Conservation (phyloP, 2,888 invertebrate genomes). For the Leucophenga maculata region DNA sequence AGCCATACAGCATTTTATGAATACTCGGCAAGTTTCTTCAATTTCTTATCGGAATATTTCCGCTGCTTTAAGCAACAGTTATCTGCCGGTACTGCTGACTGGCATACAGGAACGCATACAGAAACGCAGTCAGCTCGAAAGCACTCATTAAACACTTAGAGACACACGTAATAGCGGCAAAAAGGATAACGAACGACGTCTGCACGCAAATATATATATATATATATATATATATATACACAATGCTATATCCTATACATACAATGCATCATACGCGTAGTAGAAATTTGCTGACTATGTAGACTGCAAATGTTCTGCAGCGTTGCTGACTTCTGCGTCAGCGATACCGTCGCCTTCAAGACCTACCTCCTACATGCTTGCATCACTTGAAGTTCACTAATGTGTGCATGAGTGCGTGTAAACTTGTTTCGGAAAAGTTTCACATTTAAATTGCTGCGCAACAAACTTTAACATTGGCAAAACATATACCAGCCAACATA, state of each 20-base stretch:
- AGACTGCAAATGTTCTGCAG: no score
- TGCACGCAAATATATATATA: not conserved
- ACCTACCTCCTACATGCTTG: not conserved
- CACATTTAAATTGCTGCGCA: slow-evolving; percentile 41
- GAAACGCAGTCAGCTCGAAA: not conserved
- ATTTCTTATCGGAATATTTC: slow-evolving; percentile 57
- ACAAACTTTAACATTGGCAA: slow-evolving; percentile 20
- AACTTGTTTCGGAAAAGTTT: slow-evolving; percentile 46
- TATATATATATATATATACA: not conserved
- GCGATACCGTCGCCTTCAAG: slow-evolving; percentile 8
- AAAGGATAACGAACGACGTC: no score
- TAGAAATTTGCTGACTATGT: not conserved
- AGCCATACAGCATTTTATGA: no score
- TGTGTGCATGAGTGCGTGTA: slow-evolving; percentile 45
- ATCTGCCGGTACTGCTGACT: slow-evolving; percentile 22
- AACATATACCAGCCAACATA: not conserved
- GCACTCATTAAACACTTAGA: slow-evolving; percentile 27
- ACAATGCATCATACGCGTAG: no score
- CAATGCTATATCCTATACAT: no score
- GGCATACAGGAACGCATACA: slow-evolving; percentile 28
- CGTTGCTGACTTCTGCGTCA: no score
- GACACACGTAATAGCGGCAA: slow-evolving; percentile 29
- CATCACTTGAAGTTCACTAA: slow-evolving; percentile 46
- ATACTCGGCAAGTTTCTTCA: slow-evolving; percentile 53
- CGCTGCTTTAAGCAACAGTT: slow-evolving; percentile 48